Evolutionary conservation across 1,140 invertebrate species (phyloP).

Genomic region (Macrobrachium nipponense): DNA sequence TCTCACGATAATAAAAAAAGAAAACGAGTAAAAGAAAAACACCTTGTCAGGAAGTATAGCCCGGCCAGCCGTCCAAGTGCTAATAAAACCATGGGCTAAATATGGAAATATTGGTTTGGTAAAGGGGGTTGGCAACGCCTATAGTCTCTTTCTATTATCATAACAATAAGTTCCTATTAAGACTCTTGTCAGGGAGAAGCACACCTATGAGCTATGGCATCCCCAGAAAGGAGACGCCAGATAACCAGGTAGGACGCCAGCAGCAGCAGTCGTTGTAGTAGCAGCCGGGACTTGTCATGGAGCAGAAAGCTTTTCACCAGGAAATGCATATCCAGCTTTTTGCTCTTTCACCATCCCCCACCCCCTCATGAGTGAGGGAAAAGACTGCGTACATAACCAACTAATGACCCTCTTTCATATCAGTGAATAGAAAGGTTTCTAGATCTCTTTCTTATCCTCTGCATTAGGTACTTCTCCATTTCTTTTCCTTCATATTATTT

Average conservation of each 20-base stretch:
- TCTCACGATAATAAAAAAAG: neutral
- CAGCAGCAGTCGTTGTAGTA: neutral
- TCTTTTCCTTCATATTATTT: no score
- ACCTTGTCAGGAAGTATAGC: neutral
- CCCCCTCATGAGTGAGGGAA: no score
- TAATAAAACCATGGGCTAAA: slow-evolving; percentile 49
- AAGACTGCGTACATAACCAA: no score
- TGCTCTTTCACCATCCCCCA: no score
- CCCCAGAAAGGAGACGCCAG: slow-evolving; percentile 23
- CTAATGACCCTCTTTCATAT: no score
- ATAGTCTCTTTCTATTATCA: slow-evolving; percentile 51
- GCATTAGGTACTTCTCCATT: no score
- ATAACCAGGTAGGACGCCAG: neutral
- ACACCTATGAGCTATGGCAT: slow-evolving; percentile 46
- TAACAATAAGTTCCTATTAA: slow-evolving; percentile 58
- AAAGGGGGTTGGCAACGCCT: slow-evolving; percentile 47
- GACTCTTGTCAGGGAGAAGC: slow-evolving; percentile 38
- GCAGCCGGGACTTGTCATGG: neutral
- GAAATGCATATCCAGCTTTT: no score
- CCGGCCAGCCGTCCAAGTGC: slow-evolving; percentile 34
- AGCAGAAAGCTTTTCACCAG: no score
- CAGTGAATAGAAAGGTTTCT: no score
- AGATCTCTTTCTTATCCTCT: no score
- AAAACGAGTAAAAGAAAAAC: neutral
- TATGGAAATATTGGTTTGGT: slow-evolving; percentile 54